Conservation (phyloP, 2,888 invertebrate genomes). For the Xanthia icteritia region DNA sequence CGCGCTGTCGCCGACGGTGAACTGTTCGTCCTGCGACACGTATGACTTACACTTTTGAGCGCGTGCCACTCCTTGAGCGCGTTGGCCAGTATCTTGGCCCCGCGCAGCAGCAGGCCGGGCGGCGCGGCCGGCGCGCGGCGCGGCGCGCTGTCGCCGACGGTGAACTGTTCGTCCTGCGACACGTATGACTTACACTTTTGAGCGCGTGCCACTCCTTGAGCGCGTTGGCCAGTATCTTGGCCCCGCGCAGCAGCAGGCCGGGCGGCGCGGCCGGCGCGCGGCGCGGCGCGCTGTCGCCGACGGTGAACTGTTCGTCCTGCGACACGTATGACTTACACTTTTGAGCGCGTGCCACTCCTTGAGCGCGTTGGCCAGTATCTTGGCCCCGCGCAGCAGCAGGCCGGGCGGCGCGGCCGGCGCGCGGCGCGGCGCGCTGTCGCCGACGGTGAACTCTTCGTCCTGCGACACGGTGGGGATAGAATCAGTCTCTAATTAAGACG, state of each 20-base stretch:
- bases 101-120: too few species aligned
- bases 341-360: constrained; percentile 96
- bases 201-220: constrained; percentile 95
- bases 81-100: constrained; percentile 92
- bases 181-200: constrained; percentile 92
- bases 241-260: too few species aligned
- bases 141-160: too few species aligned
- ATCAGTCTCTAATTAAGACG: too few species aligned
- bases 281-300: too few species aligned
- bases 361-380: constrained; percentile 92
- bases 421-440: constrained; percentile 14
- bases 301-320: constrained; percentile 88
- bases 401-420: constrained; percentile 70
- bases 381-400: constrained; percentile 92
- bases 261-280: constrained; percentile 31
- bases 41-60: constrained; percentile 92
- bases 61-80: constrained; percentile 95
- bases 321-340: constrained; percentile 88
- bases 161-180: too few species aligned
- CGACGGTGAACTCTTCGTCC: constrained; percentile 88
- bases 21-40: too few species aligned
- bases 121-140: too few species aligned
- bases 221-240: constrained; percentile 92
- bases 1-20: too few species aligned
- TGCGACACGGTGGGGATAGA: constrained; percentile 55